Conservation (phyloP, 2,888 invertebrate species). For the Meloe dianella region DNA sequence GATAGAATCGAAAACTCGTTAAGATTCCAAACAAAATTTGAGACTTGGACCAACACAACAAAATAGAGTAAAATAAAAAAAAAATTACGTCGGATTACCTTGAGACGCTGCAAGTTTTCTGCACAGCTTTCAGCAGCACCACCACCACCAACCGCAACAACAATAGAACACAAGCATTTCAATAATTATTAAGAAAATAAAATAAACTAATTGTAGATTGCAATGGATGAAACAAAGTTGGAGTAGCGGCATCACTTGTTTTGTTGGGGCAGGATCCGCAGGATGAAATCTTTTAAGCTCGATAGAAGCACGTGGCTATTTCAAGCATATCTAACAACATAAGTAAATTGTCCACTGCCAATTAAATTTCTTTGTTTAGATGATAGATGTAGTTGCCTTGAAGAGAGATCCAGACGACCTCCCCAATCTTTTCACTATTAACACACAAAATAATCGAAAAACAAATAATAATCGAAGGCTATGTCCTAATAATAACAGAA, state of each 20-base stretch:
- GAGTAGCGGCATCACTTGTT: neutral
- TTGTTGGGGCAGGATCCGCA: neutral
- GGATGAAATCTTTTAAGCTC: neutral
- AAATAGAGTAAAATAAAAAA: slow-evolving; percentile 6
- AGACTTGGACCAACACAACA: slow-evolving; percentile 24
- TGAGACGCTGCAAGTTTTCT: slow-evolving; percentile 14
- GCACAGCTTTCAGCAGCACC: neutral
- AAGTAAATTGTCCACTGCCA: slow-evolving; percentile 22
- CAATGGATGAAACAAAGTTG: no score
- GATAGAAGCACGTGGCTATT: neutral
- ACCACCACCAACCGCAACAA: no score
- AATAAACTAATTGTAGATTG: no score
- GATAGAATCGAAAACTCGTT: slow-evolving; percentile 33
- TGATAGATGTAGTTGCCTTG: slow-evolving; percentile 31
- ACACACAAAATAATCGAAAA: neutral
- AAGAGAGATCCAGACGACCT: neutral
- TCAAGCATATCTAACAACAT: no score
- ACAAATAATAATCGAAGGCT: neutral
- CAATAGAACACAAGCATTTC: neutral
- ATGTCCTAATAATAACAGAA: neutral
- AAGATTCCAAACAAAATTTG: slow-evolving; percentile 35
- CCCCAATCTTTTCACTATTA: slow-evolving; percentile 20
- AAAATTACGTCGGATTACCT: slow-evolving; percentile 10
- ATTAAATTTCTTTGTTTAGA: slow-evolving; percentile 42
- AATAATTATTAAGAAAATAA: no score